phyloP scores from a whole-genome alignment of 2,888 invertebrate species.

The Melanargia galathea region DNA sequence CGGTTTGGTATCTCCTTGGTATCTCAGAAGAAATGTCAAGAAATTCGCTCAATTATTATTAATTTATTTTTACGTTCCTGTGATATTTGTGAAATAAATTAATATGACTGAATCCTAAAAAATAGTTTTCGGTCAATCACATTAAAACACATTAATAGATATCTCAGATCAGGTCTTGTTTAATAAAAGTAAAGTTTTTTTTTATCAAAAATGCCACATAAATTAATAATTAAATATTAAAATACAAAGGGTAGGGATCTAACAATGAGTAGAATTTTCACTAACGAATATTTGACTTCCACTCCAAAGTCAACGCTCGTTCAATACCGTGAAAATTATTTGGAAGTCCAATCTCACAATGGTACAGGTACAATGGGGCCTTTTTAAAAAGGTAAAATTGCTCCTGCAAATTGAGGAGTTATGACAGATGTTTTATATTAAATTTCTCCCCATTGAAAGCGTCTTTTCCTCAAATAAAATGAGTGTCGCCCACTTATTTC shows the following conservation, averaged over 20 bases:
- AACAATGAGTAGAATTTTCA: conserved; percentile 33
- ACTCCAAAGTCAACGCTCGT: conserved; percentile 38
- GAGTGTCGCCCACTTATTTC: conserved; percentile 3
- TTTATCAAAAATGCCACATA: neutral
- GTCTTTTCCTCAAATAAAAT: conserved; percentile 4
- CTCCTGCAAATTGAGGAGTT: conserved; percentile 55
- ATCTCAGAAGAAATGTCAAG: no score
- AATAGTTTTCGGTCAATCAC: no score
- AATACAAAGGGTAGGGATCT: conserved; percentile 2
- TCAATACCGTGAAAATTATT: conserved; percentile 33
- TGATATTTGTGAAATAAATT: no score
- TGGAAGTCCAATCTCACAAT: conserved; percentile 48
- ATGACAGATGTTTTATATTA: conserved; percentile 49
- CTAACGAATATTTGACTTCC: conserved; percentile 37
- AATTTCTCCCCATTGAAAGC: conserved; percentile 15
- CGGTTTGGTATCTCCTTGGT: no score
- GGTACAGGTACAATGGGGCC: conserved; percentile 46
- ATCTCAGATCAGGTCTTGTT: neutral
- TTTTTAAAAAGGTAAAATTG: conserved; percentile 54
- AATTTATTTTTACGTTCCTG: no score
- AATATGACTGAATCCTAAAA: no score
- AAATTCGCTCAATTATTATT: no score
- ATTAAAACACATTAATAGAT: neutral
- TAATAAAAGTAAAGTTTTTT: neutral
- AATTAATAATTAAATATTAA: neutral